phyloP scores from a whole-genome alignment of 2,797 vertebrate species.

The Lagocephalus sceleratus region DNA sequence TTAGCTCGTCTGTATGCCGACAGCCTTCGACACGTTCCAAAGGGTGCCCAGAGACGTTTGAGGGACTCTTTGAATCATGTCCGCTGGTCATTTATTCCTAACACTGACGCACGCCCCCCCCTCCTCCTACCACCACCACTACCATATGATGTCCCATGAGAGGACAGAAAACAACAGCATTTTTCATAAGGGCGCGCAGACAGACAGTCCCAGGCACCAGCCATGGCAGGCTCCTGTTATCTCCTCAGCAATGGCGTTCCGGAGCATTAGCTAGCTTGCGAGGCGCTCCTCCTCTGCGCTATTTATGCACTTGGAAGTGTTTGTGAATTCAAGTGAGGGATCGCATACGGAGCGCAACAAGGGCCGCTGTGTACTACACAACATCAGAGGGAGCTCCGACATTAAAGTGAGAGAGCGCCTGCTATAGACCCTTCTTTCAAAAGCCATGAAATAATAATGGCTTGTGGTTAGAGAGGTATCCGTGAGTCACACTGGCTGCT shows the following conservation, averaged over 20 bases:
- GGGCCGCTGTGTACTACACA: conserved; percentile 80
- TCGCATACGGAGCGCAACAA: conserved; percentile 77
- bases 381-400: conserved; percentile 78
- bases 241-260: conserved; percentile 73
- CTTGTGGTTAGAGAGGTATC: conserved; percentile 81
- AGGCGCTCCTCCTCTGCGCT: conserved; percentile 70
- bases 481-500: conserved; percentile 80
- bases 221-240: conserved; percentile 69
- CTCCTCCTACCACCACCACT: conserved; percentile 22
- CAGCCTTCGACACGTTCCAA: conserved; percentile 68
- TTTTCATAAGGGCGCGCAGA: conserved; percentile 54
- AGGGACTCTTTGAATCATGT: conserved; percentile 63
- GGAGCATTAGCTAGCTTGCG: conserved; percentile 71
- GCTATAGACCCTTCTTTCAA: conserved; percentile 80
- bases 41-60: conserved; percentile 62
- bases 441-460: conserved; percentile 85
- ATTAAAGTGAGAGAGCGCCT: conserved; percentile 74
- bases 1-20: conserved; percentile 72
- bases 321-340: conserved; percentile 82
- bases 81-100: conserved; percentile 74
- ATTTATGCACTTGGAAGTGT: conserved; percentile 82
- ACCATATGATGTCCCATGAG: conserved; percentile 69
- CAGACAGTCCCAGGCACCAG: conserved; percentile 61
- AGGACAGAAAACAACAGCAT: conserved; percentile 65
- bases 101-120: conserved; percentile 65